Percentiles rank a stretch among this genome's conserved stretches.
Evolutionary conservation across 2,797 vertebrate species (phyloP).

Genomic region (Chloroceryle inda): DNA sequence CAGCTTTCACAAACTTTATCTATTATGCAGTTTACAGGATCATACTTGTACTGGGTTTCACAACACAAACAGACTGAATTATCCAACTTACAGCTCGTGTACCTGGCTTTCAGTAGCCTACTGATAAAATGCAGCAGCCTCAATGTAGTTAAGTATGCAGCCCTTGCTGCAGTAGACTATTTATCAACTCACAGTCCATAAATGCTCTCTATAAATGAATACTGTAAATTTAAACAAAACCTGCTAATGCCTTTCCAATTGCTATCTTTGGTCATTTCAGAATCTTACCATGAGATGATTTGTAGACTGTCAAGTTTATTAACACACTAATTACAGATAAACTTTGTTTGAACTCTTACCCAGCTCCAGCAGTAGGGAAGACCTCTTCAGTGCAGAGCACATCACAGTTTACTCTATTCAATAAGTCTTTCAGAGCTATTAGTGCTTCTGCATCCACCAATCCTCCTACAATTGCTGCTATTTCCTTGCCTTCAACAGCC

Average conservation of each 20-base stretch:
- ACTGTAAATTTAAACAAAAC: not conserved
- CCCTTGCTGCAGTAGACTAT: not conserved
- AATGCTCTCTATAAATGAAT: not conserved
- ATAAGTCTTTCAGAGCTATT: slow-evolving; percentile 92
- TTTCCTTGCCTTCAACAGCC: slow-evolving; percentile 86
- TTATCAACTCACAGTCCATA: not conserved
- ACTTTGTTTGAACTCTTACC: slow-evolving; percentile 74
- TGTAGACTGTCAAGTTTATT: not conserved
- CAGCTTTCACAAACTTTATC: not conserved
- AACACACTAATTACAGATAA: not conserved
- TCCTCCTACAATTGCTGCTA: slow-evolving; percentile 92
- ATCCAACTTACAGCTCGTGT: not conserved
- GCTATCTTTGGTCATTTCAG: not conserved
- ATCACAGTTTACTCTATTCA: slow-evolving; percentile 92
- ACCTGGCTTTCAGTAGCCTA: not conserved
- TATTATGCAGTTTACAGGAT: not conserved
- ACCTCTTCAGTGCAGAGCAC: slow-evolving; percentile 94
- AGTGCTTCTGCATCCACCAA: slow-evolving; percentile 95
- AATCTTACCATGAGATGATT: not conserved
- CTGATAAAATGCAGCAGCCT: not conserved
- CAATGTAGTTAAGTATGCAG: not conserved
- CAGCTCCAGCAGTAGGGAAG: slow-evolving; percentile 90
- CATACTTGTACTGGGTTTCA: not conserved
- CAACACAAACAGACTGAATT: not conserved
- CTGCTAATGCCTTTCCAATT: not conserved